Evolutionary conservation across 2,888 invertebrate genomes (phyloP).

Genomic region (Drosophila kuntzei): DNA sequence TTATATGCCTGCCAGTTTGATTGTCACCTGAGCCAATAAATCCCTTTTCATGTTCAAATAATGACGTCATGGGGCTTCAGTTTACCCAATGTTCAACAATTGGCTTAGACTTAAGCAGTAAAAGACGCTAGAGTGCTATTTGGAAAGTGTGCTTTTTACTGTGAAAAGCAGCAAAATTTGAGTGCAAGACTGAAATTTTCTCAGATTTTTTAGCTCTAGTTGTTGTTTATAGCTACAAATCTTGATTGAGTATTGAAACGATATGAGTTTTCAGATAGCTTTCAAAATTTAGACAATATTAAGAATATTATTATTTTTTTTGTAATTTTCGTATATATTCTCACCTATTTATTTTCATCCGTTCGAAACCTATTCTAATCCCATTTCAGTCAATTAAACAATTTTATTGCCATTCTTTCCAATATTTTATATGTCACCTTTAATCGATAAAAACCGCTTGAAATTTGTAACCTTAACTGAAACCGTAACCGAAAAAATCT

Average conservation of each 20-base stretch:
- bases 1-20: constrained; percentile 39
- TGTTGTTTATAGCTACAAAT: too few relatives aligned
- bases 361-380: too few relatives aligned
- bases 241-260: background rate
- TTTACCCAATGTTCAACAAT: constrained; percentile 4
- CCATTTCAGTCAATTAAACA: too few relatives aligned
- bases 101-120: constrained; percentile 2
- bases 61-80: constrained; percentile 12
- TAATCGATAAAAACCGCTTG: too few relatives aligned
- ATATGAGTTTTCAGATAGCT: background rate
- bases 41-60: constrained; percentile 11
- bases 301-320: too few relatives aligned
- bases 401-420: too few relatives aligned
- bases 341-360: background rate
- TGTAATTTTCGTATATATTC: background rate
- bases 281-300: background rate
- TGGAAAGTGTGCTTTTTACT: background rate
- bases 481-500: too few relatives aligned
- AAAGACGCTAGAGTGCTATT: constrained; percentile 7
- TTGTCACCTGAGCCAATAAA: constrained; percentile 40
- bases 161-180: background rate
- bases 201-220: too few relatives aligned
- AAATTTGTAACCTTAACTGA: too few relatives aligned
- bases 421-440: too few relatives aligned
- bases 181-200: too few relatives aligned